Base-by-base conservation (phyloP, 1,140 invertebrate genomes). In the Lordiphosa collinella region DNA sequence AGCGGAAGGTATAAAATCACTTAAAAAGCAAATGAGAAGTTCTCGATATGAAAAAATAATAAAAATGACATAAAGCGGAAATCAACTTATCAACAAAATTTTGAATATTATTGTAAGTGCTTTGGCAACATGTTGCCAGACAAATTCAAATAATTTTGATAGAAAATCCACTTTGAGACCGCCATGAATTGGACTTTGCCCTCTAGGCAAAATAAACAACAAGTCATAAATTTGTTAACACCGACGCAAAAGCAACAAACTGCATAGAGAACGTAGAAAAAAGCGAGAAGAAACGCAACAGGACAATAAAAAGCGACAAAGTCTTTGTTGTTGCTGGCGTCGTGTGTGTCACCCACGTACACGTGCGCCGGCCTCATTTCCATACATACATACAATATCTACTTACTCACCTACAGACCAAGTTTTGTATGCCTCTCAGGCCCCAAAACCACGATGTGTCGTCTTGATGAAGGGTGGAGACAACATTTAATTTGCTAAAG, bases 141-240 rank as follows among this genome's bases (percentile, higher is more conserved):
- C 59, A 35, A 10, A 66, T 50, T 41, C 34, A 29, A 25, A 18
- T 43, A 66, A 58, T 58, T 44, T 44, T 44, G 25, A 44, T 44
- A 44, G 41, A 31, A 63, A 67, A 58, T 53, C 49, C 38, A 43
- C 44, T 46, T 46, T 12, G 18, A 64, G 63, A 67, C 63, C 63
- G 63, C 63, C 63, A 55, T 67, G 63, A 67, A 67, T 67, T 67
- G 63, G 63, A 67, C 63, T 67, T 67, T 67, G 63, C 34, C 63
- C 63, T 54, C 47, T 43, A 32, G 63, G 44, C 49, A 66, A 57
- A 43, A 51, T 51, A 61, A 61, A 61, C 22, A 55, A 43, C 62
- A 65, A 65, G 40, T 67, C 63, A 67, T 67, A 67, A 67, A 67
- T 67, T 67, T 67, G 62, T 67, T 67, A 58, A 46, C 63, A 67